These are phyloP conservation scores for Carlito syrichta DNA, from an alignment of 2,113 vertebrate species.

Conservation along the genomic window DNA sequence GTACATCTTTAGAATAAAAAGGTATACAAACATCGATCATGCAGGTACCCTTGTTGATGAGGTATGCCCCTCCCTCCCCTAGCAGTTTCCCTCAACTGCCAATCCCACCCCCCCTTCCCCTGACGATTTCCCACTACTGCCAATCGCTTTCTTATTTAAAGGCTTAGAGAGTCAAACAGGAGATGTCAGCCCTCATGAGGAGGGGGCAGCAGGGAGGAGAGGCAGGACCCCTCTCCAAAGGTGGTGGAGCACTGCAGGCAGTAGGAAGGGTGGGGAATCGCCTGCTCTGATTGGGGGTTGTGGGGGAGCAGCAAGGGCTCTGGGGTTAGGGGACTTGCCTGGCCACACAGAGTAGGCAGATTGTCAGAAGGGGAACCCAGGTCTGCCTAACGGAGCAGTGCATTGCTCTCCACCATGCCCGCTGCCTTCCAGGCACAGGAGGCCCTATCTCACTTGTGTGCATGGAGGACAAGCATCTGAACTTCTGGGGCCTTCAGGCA, in stretches of 20 bases:
- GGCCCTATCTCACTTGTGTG: background rate
- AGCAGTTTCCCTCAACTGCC: no score
- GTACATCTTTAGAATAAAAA: no score
- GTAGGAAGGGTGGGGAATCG: background rate
- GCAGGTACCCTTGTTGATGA: no score
- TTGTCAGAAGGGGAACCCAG: background rate
- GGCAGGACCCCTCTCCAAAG: no score
- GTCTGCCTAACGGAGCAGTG: accelerated
- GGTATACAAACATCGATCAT: no score
- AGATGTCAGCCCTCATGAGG: background rate
- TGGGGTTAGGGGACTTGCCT: background rate
- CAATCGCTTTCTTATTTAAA: no score
- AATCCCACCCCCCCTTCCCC: no score
- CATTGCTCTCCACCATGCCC: accelerated
- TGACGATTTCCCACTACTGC: no score
- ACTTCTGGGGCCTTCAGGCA: background rate
- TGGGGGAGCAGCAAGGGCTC: background rate
- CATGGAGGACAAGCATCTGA: background rate
- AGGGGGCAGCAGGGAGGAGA: background rate
- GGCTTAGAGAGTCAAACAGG: background rate
- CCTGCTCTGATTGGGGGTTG: no score
- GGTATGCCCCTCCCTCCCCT: no score
- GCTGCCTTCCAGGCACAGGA: accelerated
- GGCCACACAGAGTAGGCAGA: accelerated
- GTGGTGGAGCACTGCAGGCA: background rate